Conservation (phyloP, 2,797 vertebrate species). For the Astyanax mexicanus region DNA sequence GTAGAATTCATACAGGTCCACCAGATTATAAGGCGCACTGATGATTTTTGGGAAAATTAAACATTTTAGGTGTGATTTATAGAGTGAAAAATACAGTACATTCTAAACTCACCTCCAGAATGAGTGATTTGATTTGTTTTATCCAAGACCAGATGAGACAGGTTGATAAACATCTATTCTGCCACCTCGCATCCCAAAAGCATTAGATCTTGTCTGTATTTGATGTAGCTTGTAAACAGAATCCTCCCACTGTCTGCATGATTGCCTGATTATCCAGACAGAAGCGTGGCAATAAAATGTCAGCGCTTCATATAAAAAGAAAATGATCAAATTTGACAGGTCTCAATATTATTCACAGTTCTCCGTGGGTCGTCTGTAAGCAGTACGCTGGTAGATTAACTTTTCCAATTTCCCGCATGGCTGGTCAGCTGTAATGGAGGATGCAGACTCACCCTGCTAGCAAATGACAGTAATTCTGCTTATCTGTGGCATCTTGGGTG, state of each 20-base stretch:
- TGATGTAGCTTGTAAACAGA: constrained; percentile 29
- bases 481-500: background rate
- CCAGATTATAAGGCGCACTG: too few species aligned
- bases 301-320: constrained; percentile 21
- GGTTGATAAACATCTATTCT: constrained; percentile 27
- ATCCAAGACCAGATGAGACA: constrained; percentile 20
- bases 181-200: constrained; percentile 3
- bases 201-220: constrained; percentile 23
- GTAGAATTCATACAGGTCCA: too few species aligned
- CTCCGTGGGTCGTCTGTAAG: constrained; percentile 20
- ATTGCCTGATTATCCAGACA: constrained; percentile 18
- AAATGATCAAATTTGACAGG: constrained; percentile 37
- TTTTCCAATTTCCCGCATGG: constrained; percentile 69
- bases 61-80: too few species aligned
- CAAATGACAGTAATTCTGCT: constrained; percentile 7
- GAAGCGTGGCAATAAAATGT: background rate
- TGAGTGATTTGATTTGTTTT: constrained; percentile 1
- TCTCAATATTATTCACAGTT: constrained; percentile 39
- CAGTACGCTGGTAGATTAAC: constrained; percentile 39
- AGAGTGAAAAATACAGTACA: too few species aligned
- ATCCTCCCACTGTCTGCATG: background rate
- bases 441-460: constrained; percentile 3
- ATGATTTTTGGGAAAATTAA: too few species aligned
- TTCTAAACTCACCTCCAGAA: background rate
- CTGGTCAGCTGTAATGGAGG: constrained; percentile 55